These are phyloP conservation scores for Oryctolagus cuniculus DNA, from an alignment of 2,113 vertebrate genomes.

Conservation along the genomic window mOryCun1.1 NC_091435.1:119587501-119588000, in stretches of 20 bases:
- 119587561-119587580: neutral
- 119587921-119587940: neutral
- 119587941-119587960: neutral
- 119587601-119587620: neutral
- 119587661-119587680: too few species aligned
- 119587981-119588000: neutral
- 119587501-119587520: neutral
- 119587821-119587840: neutral
- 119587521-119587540: neutral
- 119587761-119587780: neutral
- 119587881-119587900: slow-evolving; percentile 6
- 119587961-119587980: neutral
- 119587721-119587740: neutral
- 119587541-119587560: neutral
- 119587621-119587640: rapidly evolving
- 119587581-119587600: neutral
- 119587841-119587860: too few species aligned
- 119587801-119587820: neutral
- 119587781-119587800: neutral
- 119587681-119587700: neutral
- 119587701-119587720: neutral
- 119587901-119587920: neutral
- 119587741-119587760: neutral
- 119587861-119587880: too few species aligned
- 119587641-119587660: neutral